Evolutionary conservation across 2,797 vertebrate species (phyloP), one percentile per base, ranked within the genome.

Genomic region (Gambusia yucatana): DNA sequence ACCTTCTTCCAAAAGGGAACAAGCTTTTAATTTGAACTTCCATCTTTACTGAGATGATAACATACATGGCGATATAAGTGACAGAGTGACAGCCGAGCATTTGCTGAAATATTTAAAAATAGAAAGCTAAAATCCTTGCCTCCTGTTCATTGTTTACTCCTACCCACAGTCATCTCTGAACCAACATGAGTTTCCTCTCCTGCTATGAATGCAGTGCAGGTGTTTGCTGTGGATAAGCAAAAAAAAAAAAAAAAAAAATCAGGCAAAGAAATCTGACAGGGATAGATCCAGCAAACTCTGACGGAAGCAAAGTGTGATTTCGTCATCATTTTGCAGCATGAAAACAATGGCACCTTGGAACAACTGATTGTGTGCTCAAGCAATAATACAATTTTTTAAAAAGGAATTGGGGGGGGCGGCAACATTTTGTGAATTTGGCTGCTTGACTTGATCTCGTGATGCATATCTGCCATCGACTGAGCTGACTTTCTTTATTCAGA

Each of bases 141-240:
- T 63, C 30, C 83, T 85, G 79, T 82, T 84, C 69, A 83, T 48
- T 55, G 48, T 13, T 78, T 82, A 78, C 61, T 72, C 55, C 47
- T 76, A 43, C 78, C 20, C 44, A 76, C 10, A 81, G 78, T 84
- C 75, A 75, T 77, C 0, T 25, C 80, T 88, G 87, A 84, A 82
- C 84, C 72, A 83, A 84, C 86, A 82, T 14, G 2, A 79, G 79
- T 75, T 72, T 84, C 82, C 82, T 76, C 76, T 74, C 69, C 75
- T 79, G 76, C 72, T 84, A 55, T 87, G 87, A 91, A 88, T 84
- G 83, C 79, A 72, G 87, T 88, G 87, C 89, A 88, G 88, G 80
- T 90, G 91, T 83, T 65, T 85, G 76, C 71, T 87, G 89, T 89
- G 75, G 84, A 94, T 93, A 91, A 93, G 88, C 86, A 85, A 80